These are phyloP conservation scores for Chionis minor DNA, from an alignment of 2,113 vertebrate species.

Conservation along the genomic window DNA sequence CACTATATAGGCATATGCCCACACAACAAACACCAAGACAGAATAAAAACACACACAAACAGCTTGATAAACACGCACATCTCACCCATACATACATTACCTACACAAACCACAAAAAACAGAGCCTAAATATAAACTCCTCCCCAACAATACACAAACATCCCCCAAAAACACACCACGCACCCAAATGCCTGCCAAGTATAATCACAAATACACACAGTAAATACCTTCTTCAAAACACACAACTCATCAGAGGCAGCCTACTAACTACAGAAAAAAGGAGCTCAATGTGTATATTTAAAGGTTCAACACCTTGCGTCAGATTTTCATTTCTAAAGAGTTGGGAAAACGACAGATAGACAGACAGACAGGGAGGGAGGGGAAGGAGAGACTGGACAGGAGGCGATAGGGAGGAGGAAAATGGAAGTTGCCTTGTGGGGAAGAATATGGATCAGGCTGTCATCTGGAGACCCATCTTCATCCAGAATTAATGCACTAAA, in stretches of 20 bases:
- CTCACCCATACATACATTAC: constrained; percentile 33
- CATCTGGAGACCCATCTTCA: constrained; percentile 71
- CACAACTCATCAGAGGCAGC: background rate
- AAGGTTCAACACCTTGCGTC: background rate
- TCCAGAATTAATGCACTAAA: constrained; percentile 74
- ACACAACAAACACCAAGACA: constrained; percentile 38
- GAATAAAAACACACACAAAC: constrained; percentile 8
- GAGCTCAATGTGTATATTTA: background rate
- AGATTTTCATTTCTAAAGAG: background rate
- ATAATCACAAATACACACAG: constrained; percentile 34
- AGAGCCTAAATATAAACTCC: constrained; percentile 67
- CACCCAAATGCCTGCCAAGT: background rate
- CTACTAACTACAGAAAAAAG: background rate
- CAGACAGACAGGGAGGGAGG: constrained; percentile 6
- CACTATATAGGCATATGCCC: background rate
- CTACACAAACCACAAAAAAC: constrained; percentile 62
- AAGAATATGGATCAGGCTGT: constrained; percentile 59
- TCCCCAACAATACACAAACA: constrained; percentile 60
- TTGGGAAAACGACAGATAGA: background rate
- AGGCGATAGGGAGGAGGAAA: background rate
- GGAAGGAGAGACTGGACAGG: background rate
- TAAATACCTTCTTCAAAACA: constrained; percentile 41
- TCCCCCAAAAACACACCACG: constrained; percentile 44
- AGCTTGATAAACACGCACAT: constrained; percentile 31
- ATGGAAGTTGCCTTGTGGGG: constrained; percentile 54